Conservation (phyloP, 2,113 vertebrate species). For the Bubo scandiacus region DNA sequence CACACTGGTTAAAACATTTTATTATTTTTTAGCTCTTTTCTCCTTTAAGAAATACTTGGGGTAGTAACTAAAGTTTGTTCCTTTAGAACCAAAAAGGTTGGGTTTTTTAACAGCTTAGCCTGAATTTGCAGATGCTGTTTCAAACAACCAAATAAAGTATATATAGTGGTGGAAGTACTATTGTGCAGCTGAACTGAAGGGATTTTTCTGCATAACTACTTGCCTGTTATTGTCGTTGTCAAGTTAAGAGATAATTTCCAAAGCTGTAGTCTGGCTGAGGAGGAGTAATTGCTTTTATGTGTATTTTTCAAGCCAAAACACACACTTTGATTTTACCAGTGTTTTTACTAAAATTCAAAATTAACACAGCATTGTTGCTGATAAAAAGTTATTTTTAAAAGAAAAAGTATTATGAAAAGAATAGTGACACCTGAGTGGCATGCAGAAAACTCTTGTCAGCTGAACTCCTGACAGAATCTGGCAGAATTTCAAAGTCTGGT, state of each 20-base stretch:
- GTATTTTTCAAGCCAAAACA: conserved; percentile 23
- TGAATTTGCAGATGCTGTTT: not conserved
- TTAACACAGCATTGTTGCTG: not conserved
- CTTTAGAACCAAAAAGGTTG: not conserved
- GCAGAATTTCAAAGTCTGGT: conserved; percentile 18
- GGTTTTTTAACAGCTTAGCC: not conserved
- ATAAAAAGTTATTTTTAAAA: not conserved
- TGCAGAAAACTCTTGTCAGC: not conserved
- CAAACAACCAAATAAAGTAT: not conserved
- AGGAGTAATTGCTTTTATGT: conserved; percentile 10
- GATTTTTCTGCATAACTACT: not conserved
- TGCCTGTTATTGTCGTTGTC: not conserved
- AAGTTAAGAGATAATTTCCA: conserved; percentile 7
- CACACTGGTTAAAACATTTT: not conserved
- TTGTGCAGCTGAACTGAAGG: not conserved
- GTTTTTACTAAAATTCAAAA: not conserved
- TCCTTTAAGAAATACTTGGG: not conserved
- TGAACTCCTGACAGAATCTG: conserved; percentile 25
- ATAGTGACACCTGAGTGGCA: not conserved
- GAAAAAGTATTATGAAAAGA: not conserved
- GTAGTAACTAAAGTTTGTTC: not conserved
- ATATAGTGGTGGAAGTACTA: not conserved
- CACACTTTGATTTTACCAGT: not conserved
- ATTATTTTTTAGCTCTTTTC: not conserved
- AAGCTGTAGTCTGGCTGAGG: not conserved